Conservation (phyloP, 2,888 invertebrate genomes). For the Yponomeuta plumbellus region DNA sequence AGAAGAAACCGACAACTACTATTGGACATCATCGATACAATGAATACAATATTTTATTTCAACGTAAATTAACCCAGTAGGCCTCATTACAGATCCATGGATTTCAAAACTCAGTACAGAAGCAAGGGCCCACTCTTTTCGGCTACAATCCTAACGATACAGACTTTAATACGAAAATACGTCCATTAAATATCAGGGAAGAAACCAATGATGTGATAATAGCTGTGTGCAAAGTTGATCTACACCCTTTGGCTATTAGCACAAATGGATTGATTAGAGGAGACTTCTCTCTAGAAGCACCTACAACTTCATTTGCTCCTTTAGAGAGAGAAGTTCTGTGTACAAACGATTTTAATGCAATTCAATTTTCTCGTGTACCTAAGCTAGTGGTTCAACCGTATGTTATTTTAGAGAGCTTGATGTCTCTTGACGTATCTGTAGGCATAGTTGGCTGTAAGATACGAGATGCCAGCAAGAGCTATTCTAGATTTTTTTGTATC, state of each 20-base stretch:
- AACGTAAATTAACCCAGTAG: not conserved
- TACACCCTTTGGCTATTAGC: conserved; percentile 39
- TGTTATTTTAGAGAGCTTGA: conserved; percentile 51
- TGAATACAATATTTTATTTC: not conserved
- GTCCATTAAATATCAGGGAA: conserved; percentile 24
- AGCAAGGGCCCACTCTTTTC: conserved; percentile 35
- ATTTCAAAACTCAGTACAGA: conserved; percentile 24
- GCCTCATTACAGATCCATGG: conserved; percentile 46
- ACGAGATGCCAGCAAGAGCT: conserved; percentile 31
- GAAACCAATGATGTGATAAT: conserved; percentile 45
- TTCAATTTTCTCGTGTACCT: conserved; percentile 35
- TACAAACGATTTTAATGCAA: conserved; percentile 58
- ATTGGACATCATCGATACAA: no score
- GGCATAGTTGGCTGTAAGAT: conserved; percentile 57
- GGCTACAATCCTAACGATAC: conserved; percentile 46
- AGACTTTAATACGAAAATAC: conserved; percentile 32
- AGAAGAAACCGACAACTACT: conserved; percentile 3
- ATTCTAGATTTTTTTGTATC: conserved; percentile 50
- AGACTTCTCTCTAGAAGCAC: conserved; percentile 55
- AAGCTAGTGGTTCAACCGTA: conserved; percentile 39
- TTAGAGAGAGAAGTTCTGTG: conserved; percentile 43
- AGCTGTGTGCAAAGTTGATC: conserved; percentile 53
- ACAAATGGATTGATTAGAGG: conserved; percentile 42
- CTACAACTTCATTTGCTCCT: conserved; percentile 27
- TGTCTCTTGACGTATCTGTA: conserved; percentile 54